These are phyloP conservation scores for Hylia prasina DNA, from an alignment of 2,113 vertebrate species.

Conservation along the genomic window DNA sequence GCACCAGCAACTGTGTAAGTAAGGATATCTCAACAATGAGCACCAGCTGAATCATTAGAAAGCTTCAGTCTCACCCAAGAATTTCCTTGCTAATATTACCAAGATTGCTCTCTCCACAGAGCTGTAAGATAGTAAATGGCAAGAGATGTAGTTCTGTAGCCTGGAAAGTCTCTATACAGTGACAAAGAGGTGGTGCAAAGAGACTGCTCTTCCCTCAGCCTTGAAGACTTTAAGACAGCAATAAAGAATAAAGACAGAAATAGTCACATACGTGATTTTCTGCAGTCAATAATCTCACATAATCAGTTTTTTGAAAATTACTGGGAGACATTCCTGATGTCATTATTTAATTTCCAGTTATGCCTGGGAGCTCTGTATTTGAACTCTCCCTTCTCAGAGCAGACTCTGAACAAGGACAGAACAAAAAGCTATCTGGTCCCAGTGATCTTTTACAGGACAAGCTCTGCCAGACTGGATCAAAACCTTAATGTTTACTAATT, in stretches of 20 bases:
- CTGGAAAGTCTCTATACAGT: neutral
- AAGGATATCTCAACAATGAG: neutral
- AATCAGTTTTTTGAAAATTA: neutral
- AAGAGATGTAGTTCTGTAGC: neutral
- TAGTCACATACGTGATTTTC: neutral
- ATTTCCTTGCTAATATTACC: neutral
- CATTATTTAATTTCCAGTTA: neutral
- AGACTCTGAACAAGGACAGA: neutral
- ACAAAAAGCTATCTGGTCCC: neutral
- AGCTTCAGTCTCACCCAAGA: neutral
- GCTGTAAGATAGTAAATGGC: neutral
- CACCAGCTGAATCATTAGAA: neutral
- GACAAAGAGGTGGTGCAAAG: neutral
- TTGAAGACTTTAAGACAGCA: neutral
- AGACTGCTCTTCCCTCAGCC: neutral
- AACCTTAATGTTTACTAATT: neutral
- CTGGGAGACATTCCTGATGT: neutral
- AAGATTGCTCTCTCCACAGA: neutral
- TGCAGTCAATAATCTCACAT: neutral
- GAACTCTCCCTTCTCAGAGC: neutral
- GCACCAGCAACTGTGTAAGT: neutral
- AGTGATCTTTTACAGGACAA: neutral
- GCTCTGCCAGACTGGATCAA: neutral
- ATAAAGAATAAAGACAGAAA: neutral
- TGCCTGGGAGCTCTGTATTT: neutral